Evolutionary conservation across 2,113 vertebrate species (phyloP), one percentile per base, ranked within the genome.

Genomic region (Saccopteryx bilineata): DNA sequence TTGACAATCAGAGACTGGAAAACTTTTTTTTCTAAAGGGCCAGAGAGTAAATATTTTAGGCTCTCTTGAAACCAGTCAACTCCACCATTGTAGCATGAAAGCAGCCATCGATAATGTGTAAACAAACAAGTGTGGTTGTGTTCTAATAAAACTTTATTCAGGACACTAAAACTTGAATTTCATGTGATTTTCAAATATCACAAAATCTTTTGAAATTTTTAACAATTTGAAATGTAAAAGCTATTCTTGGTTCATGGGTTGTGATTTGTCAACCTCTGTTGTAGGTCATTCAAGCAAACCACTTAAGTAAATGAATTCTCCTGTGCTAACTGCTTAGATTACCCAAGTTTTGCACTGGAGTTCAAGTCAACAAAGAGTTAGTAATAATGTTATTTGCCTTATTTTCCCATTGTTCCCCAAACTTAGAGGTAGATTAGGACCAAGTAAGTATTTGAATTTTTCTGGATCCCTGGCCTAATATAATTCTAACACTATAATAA

Each of bases 181-280:
- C 17, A 46, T 86, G 15, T 88, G 74, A 88, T 82, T 91, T 90
- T 84, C 50, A 88, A 56, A 58, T 56, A 18, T 23, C 56, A 85
- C 24, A 50, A 58, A 94, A 76, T 85, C 19, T 56, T 89, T 19
- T 81, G 86, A 76, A 48, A 39, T 93, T 65, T 87, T 75, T 46
- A 76, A 54, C 39, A 11, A 46, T 21, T 21, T 65, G 52, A 95
- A 88, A 85, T 4, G 2, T 76, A 75, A 91, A 93, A 89, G 24
- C 68, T 66, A 48, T 71, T 81, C 66, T 65, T 78, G 19, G 33
- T 21, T 74, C 39, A 7, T 18, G 31, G 50, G 39, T 63, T 76
- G 9, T 66, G 60, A 46, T 23, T 46, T 68, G 33, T 56, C 15
- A n/a, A 17, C 14, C 9, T 79, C 60, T 81, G 50, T 11, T 76